Percentiles rank a stretch among this genome's conserved stretches.
These are phyloP conservation scores for Chamaea fasciata DNA, from an alignment of 2,113 vertebrate genomes.

Conservation along the genomic window DNA sequence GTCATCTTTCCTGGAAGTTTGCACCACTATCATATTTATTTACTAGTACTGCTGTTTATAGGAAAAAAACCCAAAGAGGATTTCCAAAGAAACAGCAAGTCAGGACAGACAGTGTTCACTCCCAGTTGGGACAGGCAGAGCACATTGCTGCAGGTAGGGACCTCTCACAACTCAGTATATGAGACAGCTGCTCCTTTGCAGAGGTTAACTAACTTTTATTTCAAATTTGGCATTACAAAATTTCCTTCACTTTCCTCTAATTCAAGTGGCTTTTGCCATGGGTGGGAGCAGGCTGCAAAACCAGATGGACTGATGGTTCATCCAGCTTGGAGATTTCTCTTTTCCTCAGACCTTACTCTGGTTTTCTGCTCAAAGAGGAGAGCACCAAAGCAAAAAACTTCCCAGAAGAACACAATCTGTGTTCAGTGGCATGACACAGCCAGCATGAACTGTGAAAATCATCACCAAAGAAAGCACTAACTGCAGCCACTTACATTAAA, in stretches of 20 bases:
- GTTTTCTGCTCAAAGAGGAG: not conserved
- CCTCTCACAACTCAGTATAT: rapidly evolving
- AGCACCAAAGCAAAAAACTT: not conserved
- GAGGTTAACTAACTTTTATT: not conserved
- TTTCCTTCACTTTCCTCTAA: not conserved
- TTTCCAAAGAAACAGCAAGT: not conserved
- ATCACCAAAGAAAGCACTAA: not conserved
- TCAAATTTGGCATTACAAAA: not conserved
- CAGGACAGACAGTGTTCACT: not conserved
- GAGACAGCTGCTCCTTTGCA: rapidly evolving
- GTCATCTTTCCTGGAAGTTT: not conserved
- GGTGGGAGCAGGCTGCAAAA: not conserved
- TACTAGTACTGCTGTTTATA: not conserved
- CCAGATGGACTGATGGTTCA: not conserved
- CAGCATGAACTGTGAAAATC: not conserved
- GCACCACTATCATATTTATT: not conserved
- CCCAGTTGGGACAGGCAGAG: rapidly evolving
- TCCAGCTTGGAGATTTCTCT: not conserved
- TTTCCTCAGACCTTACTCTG: not conserved
- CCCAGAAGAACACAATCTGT: not conserved
- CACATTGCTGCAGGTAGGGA: not conserved
- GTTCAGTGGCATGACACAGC: not conserved
- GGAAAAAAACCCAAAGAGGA: not conserved
- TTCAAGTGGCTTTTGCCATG: not conserved
- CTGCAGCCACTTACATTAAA: not conserved